Percentiles rank a stretch among this genome's conserved stretches.
These are phyloP conservation scores for Drosophila meridionalis DNA, from an alignment of 2,888 invertebrate genomes.

Conservation along the genomic window DNA sequence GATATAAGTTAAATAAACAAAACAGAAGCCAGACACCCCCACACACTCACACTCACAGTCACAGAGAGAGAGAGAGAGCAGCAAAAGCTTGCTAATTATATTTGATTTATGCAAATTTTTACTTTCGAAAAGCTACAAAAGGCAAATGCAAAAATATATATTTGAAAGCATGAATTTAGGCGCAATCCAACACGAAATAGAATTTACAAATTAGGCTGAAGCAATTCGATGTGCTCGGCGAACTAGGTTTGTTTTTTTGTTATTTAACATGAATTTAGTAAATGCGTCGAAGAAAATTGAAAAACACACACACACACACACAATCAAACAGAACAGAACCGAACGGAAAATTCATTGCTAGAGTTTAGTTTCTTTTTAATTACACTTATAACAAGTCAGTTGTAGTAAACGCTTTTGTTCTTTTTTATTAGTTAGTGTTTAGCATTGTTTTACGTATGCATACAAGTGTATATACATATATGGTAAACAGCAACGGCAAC, in stretches of 20 bases:
- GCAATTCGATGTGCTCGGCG: constrained; percentile 37
- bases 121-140: constrained; percentile 61
- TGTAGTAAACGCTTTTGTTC: constrained; percentile 73
- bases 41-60: constrained; percentile 21
- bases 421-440: constrained; percentile 44
- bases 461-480: constrained; percentile 50
- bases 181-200: constrained; percentile 55
- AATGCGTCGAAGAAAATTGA: constrained; percentile 43
- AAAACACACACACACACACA: constrained; percentile 18
- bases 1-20: constrained; percentile 76
- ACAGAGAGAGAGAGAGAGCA: not conserved
- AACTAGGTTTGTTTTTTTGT: constrained; percentile 26
- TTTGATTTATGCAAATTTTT: constrained; percentile 53
- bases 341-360: constrained; percentile 63
- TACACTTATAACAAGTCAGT: constrained; percentile 68
- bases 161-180: constrained; percentile 76
- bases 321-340: not conserved
- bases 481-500: constrained; percentile 39
- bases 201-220: constrained; percentile 26
- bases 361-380: constrained; percentile 70
- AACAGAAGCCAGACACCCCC: constrained; percentile 51
- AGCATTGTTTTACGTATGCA: constrained; percentile 54
- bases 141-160: constrained; percentile 34
- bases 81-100: constrained; percentile 37
- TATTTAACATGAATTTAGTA: constrained; percentile 56